Evolutionary conservation across 2,113 vertebrate genomes (phyloP).

Genomic region (Macaca fascicularis): DNA sequence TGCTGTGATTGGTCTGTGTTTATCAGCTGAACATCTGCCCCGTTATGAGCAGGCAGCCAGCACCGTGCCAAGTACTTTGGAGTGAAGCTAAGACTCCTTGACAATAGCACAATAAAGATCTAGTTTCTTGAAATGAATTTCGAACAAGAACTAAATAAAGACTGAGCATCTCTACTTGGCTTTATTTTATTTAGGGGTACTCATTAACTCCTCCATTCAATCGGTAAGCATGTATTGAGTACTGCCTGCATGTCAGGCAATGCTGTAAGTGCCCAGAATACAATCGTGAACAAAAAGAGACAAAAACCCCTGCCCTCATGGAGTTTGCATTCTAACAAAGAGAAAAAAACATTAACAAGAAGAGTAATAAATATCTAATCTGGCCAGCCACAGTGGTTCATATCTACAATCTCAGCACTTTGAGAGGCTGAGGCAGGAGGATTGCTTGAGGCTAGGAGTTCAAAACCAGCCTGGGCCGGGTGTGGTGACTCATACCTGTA

Average conservation of each 20-base stretch:
- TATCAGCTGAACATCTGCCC: neutral
- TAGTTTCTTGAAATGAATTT: neutral
- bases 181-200: neutral
- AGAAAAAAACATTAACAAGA: neutral
- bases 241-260: too few species aligned
- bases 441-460: too few species aligned
- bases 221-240: neutral
- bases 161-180: neutral
- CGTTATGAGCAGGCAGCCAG: neutral
- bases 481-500: accelerated
- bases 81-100: neutral
- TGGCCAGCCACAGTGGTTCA: too few species aligned
- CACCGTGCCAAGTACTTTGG: neutral
- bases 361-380: neutral
- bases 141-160: neutral
- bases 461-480: too few species aligned
- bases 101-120: neutral
- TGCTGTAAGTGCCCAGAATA: neutral
- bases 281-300: neutral
- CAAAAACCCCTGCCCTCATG: neutral
- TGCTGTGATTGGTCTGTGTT: neutral
- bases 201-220: neutral
- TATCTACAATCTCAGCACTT: too few species aligned
- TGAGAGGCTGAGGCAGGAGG: too few species aligned
- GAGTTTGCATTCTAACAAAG: neutral